phyloP scores from a whole-genome alignment of 30 jellyfish, hydroid and myxozoan species.

The Pelagia noctiluca region DNA sequence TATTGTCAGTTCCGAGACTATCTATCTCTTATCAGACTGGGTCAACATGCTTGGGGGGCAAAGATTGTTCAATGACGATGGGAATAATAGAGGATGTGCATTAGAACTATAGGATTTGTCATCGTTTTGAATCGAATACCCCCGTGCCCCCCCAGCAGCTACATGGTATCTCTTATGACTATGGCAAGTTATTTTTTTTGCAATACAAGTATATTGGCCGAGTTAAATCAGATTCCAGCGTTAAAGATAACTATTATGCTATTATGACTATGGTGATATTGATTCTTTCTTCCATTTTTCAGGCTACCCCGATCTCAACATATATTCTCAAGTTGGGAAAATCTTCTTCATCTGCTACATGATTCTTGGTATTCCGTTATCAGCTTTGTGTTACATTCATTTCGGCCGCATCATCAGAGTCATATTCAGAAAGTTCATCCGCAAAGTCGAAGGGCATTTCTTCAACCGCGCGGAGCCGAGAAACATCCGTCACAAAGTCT shows the following conservation, averaged over 20 bases:
- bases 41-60: no score
- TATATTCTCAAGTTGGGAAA: slow-evolving; percentile 44
- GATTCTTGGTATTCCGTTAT: slow-evolving; percentile 55
- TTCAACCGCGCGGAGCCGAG: slow-evolving; percentile 68
- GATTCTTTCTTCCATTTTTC: neutral
- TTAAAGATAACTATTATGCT: neutral
- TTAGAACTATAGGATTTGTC: no score
- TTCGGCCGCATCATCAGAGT: slow-evolving; percentile 60
- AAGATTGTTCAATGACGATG: no score
- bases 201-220: neutral
- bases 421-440: slow-evolving; percentile 22
- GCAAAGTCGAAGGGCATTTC: slow-evolving; percentile 63
- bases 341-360: slow-evolving; percentile 33
- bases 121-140: no score
- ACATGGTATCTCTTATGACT: no score
- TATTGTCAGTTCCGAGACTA: no score
- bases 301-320: slow-evolving; percentile 63
- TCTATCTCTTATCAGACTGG: no score
- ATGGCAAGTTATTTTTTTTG: no score
- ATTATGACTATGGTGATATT: neutral
- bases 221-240: neutral
- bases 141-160: no score
- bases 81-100: no score
- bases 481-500: slow-evolving; percentile 63
- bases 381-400: slow-evolving; percentile 64